Conservation (phyloP, 2,113 vertebrate species). For the Reinhardtius hippoglossoides region DNA sequence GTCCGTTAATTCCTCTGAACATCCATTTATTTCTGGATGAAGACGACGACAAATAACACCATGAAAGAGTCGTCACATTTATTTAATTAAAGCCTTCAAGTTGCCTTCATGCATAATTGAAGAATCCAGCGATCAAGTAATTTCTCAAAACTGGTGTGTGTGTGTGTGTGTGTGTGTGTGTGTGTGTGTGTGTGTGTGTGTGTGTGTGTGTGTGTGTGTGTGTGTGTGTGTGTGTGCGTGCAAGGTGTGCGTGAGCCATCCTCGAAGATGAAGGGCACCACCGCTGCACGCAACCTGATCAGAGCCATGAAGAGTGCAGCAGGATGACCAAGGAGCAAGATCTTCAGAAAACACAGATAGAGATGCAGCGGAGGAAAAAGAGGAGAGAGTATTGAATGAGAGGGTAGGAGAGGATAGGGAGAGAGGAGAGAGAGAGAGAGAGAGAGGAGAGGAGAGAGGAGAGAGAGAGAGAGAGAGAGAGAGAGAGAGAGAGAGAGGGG, state of each 20-base stretch:
- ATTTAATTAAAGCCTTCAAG: slow-evolving; percentile 56
- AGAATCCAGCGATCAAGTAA: slow-evolving; percentile 47
- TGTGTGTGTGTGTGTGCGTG: slow-evolving; percentile 1
- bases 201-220: slow-evolving; percentile 6
- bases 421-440: too few relatives aligned
- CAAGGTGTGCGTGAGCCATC: neutral
- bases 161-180: neutral
- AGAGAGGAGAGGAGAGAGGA: neutral
- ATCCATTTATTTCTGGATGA: slow-evolving; percentile 58
- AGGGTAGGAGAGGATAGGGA: too few relatives aligned
- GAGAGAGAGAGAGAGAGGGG: slow-evolving; percentile 5
- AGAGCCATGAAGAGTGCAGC: slow-evolving; percentile 44
- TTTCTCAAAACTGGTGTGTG: slow-evolving; percentile 33
- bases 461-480: neutral
- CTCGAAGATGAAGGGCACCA: slow-evolving; percentile 9
- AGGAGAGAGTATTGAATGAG: too few relatives aligned
- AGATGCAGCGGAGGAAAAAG: neutral
- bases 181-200: slow-evolving; percentile 13
- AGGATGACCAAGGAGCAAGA: too few relatives aligned
- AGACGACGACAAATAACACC: slow-evolving; percentile 56
- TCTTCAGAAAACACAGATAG: slow-evolving; percentile 20
- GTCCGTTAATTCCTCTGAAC: slow-evolving; percentile 62
- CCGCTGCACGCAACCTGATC: slow-evolving; percentile 7
- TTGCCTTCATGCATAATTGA: slow-evolving; percentile 62
- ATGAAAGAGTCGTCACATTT: slow-evolving; percentile 42